These are phyloP conservation scores for Typhlichthys subterraneus DNA, from an alignment of 2,797 vertebrate species.

Conservation along the genomic window DNA sequence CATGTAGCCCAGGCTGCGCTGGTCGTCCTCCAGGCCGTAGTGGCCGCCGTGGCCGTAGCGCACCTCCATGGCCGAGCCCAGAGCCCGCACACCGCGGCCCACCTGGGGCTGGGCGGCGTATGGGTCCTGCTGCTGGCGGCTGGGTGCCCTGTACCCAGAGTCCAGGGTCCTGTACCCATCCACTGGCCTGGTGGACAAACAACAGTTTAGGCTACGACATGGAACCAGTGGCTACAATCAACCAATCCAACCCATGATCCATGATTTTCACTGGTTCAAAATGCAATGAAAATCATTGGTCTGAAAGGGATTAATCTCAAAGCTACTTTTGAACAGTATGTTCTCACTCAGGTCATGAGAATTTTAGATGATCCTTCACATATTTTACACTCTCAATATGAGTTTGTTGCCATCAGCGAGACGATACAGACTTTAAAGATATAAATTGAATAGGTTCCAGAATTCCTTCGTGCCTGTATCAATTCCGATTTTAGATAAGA, in stretches of 20 bases:
- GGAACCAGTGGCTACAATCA: neutral
- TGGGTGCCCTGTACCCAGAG: constrained; percentile 87
- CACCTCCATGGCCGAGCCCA: constrained; percentile 83
- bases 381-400: too few species aligned
- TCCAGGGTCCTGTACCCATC: constrained; percentile 84
- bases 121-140: constrained; percentile 79
- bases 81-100: constrained; percentile 80
- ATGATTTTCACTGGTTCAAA: too few species aligned
- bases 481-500: too few species aligned
- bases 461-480: too few species aligned
- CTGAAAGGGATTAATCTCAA: too few species aligned
- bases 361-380: too few species aligned
- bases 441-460: too few species aligned
- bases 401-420: too few species aligned
- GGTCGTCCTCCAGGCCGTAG: constrained; percentile 90
- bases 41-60: constrained; percentile 84
- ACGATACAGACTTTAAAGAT: too few species aligned
- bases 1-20: constrained; percentile 86
- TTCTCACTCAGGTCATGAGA: too few species aligned
- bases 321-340: too few species aligned
- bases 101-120: constrained; percentile 82
- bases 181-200: constrained; percentile 59
- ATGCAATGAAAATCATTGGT: too few species aligned
- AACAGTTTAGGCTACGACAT: neutral
- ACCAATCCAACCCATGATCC: neutral